Percentiles rank a stretch among this genome's conserved stretches.
Conservation (phyloP, 2,888 invertebrate species). For the Cerastis rubricosa region DNA sequence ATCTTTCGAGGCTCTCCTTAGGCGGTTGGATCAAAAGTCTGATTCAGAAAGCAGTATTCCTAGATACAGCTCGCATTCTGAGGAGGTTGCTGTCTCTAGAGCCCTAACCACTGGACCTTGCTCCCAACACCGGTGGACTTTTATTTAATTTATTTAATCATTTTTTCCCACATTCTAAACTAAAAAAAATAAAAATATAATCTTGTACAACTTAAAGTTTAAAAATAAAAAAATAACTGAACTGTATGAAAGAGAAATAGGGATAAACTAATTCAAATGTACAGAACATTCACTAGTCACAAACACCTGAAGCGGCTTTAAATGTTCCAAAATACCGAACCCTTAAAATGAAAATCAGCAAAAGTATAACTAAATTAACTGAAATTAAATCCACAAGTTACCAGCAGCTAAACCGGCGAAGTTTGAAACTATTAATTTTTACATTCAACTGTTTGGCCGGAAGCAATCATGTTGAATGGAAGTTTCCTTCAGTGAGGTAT, state of each 20-base stretch:
- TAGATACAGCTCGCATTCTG: too few relatives aligned
- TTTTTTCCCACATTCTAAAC: too few relatives aligned
- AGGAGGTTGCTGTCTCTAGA: too few relatives aligned
- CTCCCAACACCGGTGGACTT: too few relatives aligned
- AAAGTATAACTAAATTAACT: constrained; percentile 31
- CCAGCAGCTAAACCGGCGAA: constrained; percentile 21
- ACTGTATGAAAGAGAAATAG: not conserved
- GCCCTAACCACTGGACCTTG: too few relatives aligned
- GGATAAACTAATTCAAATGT: not conserved
- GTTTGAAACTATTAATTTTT: constrained; percentile 63
- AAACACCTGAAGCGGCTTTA: not conserved
- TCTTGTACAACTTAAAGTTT: too few relatives aligned
- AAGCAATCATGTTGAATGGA: constrained; percentile 63
- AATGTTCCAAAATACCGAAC: not conserved
- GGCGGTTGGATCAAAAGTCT: too few relatives aligned
- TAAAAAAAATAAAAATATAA: too few relatives aligned
- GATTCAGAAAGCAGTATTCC: too few relatives aligned
- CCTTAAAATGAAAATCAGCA: not conserved
- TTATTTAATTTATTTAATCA: too few relatives aligned
- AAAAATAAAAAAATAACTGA: not conserved
- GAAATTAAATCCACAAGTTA: constrained; percentile 34
- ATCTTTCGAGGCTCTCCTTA: too few relatives aligned
- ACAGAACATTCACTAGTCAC: not conserved
- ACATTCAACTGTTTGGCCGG: constrained; percentile 56
- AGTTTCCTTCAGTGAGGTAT: constrained; percentile 53